Evolutionary conservation across 2,113 vertebrate species (phyloP).

Genomic region (Cryptoleucopteryx plumbea): DNA sequence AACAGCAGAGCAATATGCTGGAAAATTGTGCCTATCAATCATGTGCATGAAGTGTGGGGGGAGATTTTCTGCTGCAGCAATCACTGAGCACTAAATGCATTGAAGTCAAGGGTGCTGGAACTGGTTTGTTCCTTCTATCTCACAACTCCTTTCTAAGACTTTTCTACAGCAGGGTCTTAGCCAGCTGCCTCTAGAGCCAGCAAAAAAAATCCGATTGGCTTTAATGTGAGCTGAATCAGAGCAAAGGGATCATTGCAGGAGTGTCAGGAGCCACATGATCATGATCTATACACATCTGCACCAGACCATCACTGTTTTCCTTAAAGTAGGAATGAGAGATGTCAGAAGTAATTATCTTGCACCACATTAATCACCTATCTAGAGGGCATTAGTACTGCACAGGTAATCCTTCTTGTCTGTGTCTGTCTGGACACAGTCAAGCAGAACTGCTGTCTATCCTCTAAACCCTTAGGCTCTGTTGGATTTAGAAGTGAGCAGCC

Average conservation of each 20-base stretch:
- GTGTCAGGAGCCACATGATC: neutral
- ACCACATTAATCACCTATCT: neutral
- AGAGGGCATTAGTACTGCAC: neutral
- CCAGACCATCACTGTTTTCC: neutral
- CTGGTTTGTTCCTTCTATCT: neutral
- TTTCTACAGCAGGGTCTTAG: neutral
- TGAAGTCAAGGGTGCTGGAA: neutral
- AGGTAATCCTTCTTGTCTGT: slow-evolving; percentile 54
- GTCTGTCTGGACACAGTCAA: slow-evolving; percentile 40
- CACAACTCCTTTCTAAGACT: neutral
- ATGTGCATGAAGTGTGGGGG: rapidly evolving
- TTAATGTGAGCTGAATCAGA: neutral
- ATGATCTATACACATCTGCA: neutral
- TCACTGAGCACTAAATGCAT: neutral
- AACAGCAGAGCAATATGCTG: neutral
- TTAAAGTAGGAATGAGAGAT: slow-evolving; percentile 21
- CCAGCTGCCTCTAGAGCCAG: neutral
- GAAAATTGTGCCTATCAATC: neutral
- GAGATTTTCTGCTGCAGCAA: neutral
- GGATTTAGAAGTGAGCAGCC: neutral
- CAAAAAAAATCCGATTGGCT: neutral
- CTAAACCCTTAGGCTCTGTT: neutral
- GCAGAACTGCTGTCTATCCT: neutral
- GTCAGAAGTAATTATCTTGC: slow-evolving; percentile 45
- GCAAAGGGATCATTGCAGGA: neutral